Evolutionary conservation across 2,797 vertebrate species (phyloP).

Genomic region (Coendou prehensilis): DNA sequence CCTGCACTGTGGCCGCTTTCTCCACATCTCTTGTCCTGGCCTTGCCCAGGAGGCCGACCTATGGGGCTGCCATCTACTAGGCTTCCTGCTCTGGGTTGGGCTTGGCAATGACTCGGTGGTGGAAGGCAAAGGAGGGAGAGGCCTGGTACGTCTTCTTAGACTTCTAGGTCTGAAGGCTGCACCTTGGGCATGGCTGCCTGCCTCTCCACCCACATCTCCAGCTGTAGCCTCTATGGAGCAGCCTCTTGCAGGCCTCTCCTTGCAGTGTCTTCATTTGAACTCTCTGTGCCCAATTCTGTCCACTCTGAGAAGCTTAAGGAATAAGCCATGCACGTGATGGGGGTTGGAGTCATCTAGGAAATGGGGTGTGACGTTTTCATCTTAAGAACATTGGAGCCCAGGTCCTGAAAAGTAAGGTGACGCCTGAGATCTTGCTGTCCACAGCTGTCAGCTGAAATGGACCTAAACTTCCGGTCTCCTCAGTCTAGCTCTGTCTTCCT

Average conservation of each 20-base stretch:
- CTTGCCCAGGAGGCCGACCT: not conserved
- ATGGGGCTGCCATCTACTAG: not conserved
- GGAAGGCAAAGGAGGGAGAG: not conserved
- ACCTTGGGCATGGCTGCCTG: not conserved
- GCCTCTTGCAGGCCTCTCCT: not conserved
- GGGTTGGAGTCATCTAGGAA: not conserved
- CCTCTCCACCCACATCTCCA: not conserved
- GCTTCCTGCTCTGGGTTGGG: not conserved
- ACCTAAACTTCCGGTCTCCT: not conserved
- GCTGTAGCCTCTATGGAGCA: not conserved
- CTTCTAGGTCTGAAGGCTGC: not conserved
- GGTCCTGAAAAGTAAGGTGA: not conserved
- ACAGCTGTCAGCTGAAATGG: not conserved
- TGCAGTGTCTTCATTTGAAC: not conserved
- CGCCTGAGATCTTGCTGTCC: too few relatives aligned
- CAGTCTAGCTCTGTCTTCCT: not conserved
- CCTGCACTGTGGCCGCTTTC: not conserved
- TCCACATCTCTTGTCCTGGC: not conserved
- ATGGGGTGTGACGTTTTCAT: not conserved
- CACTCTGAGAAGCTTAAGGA: not conserved
- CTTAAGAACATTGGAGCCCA: not conserved
- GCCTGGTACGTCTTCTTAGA: not conserved
- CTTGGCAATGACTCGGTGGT: not conserved
- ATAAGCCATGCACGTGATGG: not conserved
- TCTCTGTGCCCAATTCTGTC: not conserved